Percentiles rank a stretch among this genome's conserved stretches.
Evolutionary conservation across 2,797 vertebrate species (phyloP).

Genomic region (Pachyuromys duprasi): DNA sequence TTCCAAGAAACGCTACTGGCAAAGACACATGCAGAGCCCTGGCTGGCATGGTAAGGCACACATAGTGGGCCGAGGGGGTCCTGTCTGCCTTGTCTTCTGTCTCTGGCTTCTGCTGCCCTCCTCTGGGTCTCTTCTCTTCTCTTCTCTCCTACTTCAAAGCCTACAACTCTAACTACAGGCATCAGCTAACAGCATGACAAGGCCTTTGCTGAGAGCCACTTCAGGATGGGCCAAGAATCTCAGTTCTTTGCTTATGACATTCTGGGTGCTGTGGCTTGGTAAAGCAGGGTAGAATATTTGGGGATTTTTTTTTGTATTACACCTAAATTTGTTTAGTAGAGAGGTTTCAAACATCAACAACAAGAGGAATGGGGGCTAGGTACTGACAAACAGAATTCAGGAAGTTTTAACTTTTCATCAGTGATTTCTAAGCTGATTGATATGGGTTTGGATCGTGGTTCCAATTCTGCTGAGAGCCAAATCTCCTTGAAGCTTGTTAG

Average conservation of each 20-base stretch:
- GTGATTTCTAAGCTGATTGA: neutral
- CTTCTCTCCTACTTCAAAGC: neutral
- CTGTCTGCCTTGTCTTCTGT: neutral
- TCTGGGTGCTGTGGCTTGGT: neutral
- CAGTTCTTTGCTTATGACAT: neutral
- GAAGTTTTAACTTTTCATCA: neutral
- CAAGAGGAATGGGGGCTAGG: neutral
- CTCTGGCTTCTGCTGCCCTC: neutral
- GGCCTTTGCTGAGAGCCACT: neutral
- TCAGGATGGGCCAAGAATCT: too few species aligned
- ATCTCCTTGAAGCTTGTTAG: neutral
- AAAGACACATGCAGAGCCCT: fast-evolving
- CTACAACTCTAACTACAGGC: neutral
- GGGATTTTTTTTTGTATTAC: neutral
- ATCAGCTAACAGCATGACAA: neutral
- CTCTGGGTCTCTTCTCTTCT: neutral
- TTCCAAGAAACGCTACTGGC: neutral
- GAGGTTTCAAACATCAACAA: neutral
- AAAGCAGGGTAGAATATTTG: neutral
- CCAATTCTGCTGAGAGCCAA: neutral
- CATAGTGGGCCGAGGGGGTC: neutral
- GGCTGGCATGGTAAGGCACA: neutral
- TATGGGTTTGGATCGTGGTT: too few species aligned
- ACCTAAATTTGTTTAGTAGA: neutral
- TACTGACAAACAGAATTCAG: neutral